Percentiles rank a stretch among this genome's conserved stretches.
Conservation (phyloP, 2,113 vertebrate genomes). For the Neomonachus schauinslandi region DNA sequence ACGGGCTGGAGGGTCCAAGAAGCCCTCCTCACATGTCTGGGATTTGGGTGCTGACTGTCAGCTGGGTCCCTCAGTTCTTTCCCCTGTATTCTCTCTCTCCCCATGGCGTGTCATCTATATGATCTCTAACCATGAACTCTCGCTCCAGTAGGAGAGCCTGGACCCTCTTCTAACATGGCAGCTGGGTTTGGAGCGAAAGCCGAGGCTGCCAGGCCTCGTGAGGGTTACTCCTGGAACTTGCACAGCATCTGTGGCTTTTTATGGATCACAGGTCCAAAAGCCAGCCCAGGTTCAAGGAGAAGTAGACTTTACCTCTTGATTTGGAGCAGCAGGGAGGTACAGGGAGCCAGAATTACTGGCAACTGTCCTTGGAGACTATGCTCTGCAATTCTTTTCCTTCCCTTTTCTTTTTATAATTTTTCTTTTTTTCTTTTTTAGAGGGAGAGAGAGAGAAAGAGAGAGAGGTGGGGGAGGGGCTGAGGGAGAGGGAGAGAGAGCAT, state of each 20-base stretch:
- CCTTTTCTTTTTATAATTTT: background rate
- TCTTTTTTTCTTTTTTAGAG: background rate
- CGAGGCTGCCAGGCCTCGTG: background rate
- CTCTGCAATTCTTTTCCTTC: background rate
- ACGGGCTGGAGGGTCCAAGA: background rate
- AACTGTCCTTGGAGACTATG: background rate
- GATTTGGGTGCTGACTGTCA: background rate
- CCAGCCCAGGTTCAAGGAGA: background rate
- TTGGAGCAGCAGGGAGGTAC: no score
- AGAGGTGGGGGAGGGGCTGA: background rate
- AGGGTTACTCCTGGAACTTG: background rate
- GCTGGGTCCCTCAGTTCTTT: background rate
- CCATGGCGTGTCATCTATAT: accelerated
- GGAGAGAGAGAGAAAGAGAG: background rate
- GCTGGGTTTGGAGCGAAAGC: background rate
- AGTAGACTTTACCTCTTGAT: background rate
- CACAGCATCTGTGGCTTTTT: background rate
- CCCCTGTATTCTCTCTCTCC: background rate
- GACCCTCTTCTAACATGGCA: background rate
- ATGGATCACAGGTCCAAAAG: background rate
- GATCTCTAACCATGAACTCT: background rate
- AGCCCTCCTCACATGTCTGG: background rate
- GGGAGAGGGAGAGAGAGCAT: background rate
- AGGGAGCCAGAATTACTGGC: background rate
- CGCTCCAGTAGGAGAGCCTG: background rate